Evolutionary conservation across 2,888 invertebrate species (phyloP), one percentile per base, ranked within the genome.

Genomic region (Stenolophus ochropezus): DNA sequence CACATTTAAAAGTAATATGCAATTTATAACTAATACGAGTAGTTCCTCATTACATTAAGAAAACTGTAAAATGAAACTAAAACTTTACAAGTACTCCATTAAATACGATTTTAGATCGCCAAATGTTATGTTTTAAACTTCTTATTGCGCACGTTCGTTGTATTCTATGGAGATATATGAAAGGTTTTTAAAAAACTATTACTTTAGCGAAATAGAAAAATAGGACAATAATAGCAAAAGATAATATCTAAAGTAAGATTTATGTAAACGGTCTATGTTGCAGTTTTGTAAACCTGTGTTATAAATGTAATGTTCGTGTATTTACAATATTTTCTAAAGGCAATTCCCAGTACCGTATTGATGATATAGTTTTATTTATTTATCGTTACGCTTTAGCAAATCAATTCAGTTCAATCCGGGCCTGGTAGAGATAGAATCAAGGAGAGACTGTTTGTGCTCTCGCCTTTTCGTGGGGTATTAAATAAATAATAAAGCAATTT

Each of bases 401-500:
- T 42, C 33, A 42, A 42, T 42, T 8, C 11, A 42, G 11, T 42
- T 53, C 0, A 53, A 4, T 1, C 51, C 51, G 51, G 51, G 16
- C 3, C 51, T 53, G 51, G 51, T 0, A 8, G 20, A 20, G 53
- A 18, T 53, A 20, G 18, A 53, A 20, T 53, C 53, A 0, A 53
- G 51, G 25, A 51, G n/a, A 56, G 51, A 53, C 18, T 56, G 23
- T 74, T 33, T 27, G 16, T 27, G 76, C 33, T 58, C 5, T 23
- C 18, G 25, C 47, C 47, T 65, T 78, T 65, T 78, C 25, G 47
- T 77, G 65, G 21, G 25, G 71, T 71, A 79, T 79, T 79, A 79
- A 79, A 79, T 79, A 79, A 71, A 79, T 79, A 79, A 79, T 71
- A 79, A 53, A 71, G 79, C 71, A 79, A 79, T 79, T 79, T 71